phyloP scores from a whole-genome alignment of 2,113 vertebrate genomes.

The Gavialis gangeticus region DNA sequence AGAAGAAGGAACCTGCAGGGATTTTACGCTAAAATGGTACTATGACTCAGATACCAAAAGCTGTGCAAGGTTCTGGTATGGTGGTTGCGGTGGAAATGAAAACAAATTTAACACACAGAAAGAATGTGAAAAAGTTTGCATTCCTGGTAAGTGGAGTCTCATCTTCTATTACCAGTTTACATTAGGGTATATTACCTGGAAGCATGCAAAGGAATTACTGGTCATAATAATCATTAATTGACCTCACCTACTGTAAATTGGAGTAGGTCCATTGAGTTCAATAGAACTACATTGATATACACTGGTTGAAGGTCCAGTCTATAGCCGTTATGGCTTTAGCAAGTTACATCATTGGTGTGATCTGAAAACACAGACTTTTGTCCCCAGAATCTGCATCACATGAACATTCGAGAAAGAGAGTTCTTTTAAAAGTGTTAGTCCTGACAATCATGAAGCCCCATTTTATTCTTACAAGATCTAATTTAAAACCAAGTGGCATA shows the following conservation, averaged over 20 bases:
- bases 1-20: constrained; percentile 86
- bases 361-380: not conserved
- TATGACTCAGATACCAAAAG: constrained; percentile 80
- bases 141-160: constrained; percentile 77
- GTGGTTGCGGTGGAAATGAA: constrained; percentile 91
- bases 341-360: not conserved
- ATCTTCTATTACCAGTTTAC: not conserved
- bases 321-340: not conserved
- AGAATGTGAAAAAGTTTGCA: constrained; percentile 89
- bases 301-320: not conserved
- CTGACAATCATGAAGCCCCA: too few relatives aligned
- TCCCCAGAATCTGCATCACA: not conserved
- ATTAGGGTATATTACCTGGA: not conserved
- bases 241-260: not conserved
- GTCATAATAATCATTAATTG: not conserved
- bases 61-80: constrained; percentile 94
- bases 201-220: not conserved
- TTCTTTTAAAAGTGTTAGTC: not conserved
- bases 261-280: not conserved
- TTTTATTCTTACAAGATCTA: too few relatives aligned
- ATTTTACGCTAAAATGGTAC: constrained; percentile 90
- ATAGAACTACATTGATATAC: not conserved
- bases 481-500: not conserved
- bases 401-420: not conserved
- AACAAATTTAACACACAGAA: constrained; percentile 90